Base-by-base conservation (phyloP, 1,140 invertebrate genomes). In the Camponotus vicinus region DNA sequence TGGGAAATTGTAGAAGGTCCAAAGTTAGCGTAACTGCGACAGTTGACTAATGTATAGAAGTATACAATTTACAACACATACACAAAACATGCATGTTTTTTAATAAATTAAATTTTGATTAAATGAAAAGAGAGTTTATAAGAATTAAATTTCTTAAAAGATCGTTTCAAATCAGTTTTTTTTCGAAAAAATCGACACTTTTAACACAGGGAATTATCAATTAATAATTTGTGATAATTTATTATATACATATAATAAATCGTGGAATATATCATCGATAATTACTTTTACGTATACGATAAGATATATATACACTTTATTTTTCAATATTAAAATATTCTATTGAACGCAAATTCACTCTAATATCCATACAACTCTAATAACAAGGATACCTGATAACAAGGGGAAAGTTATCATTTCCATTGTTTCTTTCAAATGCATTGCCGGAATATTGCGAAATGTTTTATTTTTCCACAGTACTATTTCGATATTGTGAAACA, bases 401-500 rank as follows among this genome's bases (percentile, higher is more conserved):
- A 88, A 55, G 1, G 21, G 6, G 49, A 52, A 4, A 57, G 21
- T 67, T 66, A 66, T 32, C 63, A 64, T 49, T 32, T n/a, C 8
- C 27, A 21, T 32, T 32, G 13, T 55, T 57, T 52, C 8, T 84
- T 70, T 59, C 80, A 32, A 40, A 15, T 15, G 40, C 42, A 15
- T 61, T 57, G 45, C 4, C 4, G 13, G 55, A 67, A 6, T 63
- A 70, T 21, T 66, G 45, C 27, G 57, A 73, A 57, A 73, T 69
- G 21, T 21, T 21, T 21, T 21, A 21, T 21, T 21, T 21, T 21
- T 21, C 21, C 21, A 21, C 21, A 21, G 21, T 21, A 21, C 70
- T 67, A 84, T 76, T 77, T 86, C 87, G 59, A 86, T 32, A 11
- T 6, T 75, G 34, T 40, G 21, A 11, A 13, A 40, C 27, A 78